These are phyloP conservation scores for Crenichthys baileyi DNA, from an alignment of 2,797 vertebrate species.

Conservation along the genomic window DNA sequence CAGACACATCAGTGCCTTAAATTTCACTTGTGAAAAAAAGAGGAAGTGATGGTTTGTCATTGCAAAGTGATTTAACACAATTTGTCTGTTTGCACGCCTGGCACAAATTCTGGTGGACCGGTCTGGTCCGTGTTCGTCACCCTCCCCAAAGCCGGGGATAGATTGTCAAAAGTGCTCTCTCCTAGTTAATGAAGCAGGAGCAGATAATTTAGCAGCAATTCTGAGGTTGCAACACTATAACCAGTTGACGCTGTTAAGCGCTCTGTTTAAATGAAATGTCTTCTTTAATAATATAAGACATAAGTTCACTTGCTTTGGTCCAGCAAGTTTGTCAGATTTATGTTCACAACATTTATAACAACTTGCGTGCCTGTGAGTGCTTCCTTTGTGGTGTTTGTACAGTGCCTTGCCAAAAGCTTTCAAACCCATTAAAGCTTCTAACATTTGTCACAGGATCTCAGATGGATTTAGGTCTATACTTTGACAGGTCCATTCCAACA, in stretches of 20 bases:
- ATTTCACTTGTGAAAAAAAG: conserved; percentile 40
- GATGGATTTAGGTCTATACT: background rate
- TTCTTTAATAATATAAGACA: conserved; percentile 47
- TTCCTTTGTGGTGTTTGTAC: conserved; percentile 54
- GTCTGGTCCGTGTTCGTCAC: conserved; percentile 62
- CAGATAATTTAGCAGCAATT: conserved; percentile 80
- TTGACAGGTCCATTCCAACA: background rate
- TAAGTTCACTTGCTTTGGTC: conserved; percentile 69
- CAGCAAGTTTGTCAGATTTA: conserved; percentile 67
- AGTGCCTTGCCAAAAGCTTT: background rate
- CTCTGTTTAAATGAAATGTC: conserved; percentile 56
- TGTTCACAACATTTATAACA: conserved; percentile 52
- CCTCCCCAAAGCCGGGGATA: conserved; percentile 69
- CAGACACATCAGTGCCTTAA: conserved; percentile 46
- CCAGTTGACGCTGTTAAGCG: conserved; percentile 63
- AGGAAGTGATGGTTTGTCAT: conserved; percentile 60
- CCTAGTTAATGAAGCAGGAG: conserved; percentile 50
- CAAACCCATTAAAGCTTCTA: background rate
- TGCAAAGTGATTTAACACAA: conserved; percentile 69
- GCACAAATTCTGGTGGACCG: conserved; percentile 55
- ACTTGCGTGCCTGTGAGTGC: conserved; percentile 49
- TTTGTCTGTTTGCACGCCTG: conserved; percentile 65
- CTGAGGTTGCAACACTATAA: conserved; percentile 69
- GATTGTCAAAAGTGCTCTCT: conserved; percentile 76
- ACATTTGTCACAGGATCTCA: background rate